Percentiles rank a stretch among this genome's conserved stretches.
phyloP scores from a whole-genome alignment of 2,888 invertebrate genomes.

The Oxycera nigricornis region DNA sequence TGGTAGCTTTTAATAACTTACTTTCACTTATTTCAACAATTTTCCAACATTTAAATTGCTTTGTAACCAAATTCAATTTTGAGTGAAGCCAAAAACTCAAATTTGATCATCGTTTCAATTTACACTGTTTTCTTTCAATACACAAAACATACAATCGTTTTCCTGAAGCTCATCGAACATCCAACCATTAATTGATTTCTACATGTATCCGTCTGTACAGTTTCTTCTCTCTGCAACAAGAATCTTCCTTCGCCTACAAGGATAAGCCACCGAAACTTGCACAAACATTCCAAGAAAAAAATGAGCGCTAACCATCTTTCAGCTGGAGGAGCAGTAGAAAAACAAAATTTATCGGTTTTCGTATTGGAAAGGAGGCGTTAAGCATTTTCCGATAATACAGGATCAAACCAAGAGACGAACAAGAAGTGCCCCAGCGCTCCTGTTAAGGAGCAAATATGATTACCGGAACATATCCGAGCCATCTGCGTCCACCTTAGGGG shows the following conservation, averaged over 20 bases:
- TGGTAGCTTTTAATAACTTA: too few species aligned
- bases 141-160: too few species aligned
- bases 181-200: too few species aligned
- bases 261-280: constrained; percentile 3
- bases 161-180: too few species aligned
- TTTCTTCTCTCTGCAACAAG: too few species aligned
- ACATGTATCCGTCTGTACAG: too few species aligned
- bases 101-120: too few species aligned
- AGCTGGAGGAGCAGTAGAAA: constrained; percentile 16
- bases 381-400: constrained; percentile 47
- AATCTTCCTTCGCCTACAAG: neutral
- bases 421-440: constrained; percentile 39
- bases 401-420: constrained; percentile 33
- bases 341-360: constrained; percentile 47
- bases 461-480: constrained; percentile 46
- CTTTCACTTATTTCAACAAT: too few species aligned
- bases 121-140: too few species aligned
- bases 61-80: too few species aligned
- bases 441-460: constrained; percentile 47
- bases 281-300: constrained; percentile 24
- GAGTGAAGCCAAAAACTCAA: too few species aligned
- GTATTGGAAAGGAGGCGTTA: constrained; percentile 43
- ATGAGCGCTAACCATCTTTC: constrained; percentile 15
- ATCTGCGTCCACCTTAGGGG: constrained; percentile 46
- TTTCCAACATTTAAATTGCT: too few species aligned